Base-by-base conservation (phyloP, 2,113 vertebrate species). In the Apeltes quadracus region DNA sequence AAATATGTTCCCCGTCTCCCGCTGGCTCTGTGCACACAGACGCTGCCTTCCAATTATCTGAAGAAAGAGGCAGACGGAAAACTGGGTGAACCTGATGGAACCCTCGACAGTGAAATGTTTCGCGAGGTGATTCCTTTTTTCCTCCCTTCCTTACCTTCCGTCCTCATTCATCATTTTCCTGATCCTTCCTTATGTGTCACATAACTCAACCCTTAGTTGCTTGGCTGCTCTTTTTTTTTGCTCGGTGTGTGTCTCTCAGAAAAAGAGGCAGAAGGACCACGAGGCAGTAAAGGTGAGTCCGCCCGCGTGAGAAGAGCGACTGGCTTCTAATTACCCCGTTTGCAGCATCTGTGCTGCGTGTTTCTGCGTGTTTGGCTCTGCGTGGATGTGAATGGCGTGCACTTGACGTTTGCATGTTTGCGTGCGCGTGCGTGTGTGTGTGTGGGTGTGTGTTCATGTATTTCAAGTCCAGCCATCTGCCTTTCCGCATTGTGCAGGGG, bases 31-130 rank as follows among this genome's bases (percentile, higher is more conserved):
- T 51, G 82, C 76, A 75, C 81, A 85, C 59, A 83, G 41, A 69
- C 72, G 39, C 79, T 79, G 59, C 83, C 72, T 80, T 86, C 88
- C 88, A 92, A 92, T 93, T 90, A 92, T 85, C 74, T 81, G 84
- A 85, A 85, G 80, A 88, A 77, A 83, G 79, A 57, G 43, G 74
- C 69, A 81, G 84, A 83, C 76, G 56, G 71, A 89, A 82, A 82
- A 61, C 53, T 46, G 54, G 72, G 76, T 87, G 86, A 89, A 91
- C 90, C 84, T 84, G 81, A 84, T n/a, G 76, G 70, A 61, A 61
- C 66, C 67, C 84, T 76, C 86, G 90, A 89, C 88, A 91, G 71
- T 50, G 59, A 79, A 50, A 79, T 75, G 82, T 85, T 88, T 87
- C 78, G 73, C 85, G 55, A 65, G 71, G 61, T 66, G 69, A 53